A percentile compares a stretch with the other conserved stretches of the same genome.
phyloP scores from a whole-genome alignment of 2,888 invertebrate species.

The Apamea anceps region DNA sequence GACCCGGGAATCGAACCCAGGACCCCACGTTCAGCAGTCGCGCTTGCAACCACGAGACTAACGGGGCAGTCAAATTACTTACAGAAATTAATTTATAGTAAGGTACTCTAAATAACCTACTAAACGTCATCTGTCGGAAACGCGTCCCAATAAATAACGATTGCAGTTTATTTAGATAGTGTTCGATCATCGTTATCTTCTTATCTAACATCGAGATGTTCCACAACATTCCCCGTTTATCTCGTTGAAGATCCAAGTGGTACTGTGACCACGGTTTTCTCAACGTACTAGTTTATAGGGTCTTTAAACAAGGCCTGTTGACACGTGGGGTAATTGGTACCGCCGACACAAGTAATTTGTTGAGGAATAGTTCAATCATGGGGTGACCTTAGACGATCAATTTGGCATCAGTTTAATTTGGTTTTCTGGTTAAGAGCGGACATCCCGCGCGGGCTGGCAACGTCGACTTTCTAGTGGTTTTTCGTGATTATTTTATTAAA shows the following conservation, averaged over 20 bases:
- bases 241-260: conserved; percentile 4
- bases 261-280: conserved; percentile 31
- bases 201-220: conserved; percentile 11
- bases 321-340: conserved; percentile 25
- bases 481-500: too few species aligned
- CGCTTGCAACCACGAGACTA: too few species aligned
- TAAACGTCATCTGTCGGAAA: conserved; percentile 18
- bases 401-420: background rate
- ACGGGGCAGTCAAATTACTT: too few species aligned
- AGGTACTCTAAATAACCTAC: background rate
- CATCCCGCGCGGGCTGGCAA: too few species aligned
- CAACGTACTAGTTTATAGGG: conserved; percentile 29
- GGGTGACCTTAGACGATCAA: background rate
- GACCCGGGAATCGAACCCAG: too few species aligned
- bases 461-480: too few species aligned
- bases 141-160: conserved; percentile 22
- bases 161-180: conserved; percentile 39
- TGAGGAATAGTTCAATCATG: background rate
- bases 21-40: too few species aligned
- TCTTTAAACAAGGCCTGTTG: conserved; percentile 21
- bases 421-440: background rate
- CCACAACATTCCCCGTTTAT: conserved; percentile 44
- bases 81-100: background rate
- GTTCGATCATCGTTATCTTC: conserved; percentile 41
- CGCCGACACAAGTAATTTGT: background rate